These are phyloP conservation scores for Sebastes hopkinsi DNA, from an alignment of 2,797 vertebrate genomes.

Conservation along the genomic window DNA sequence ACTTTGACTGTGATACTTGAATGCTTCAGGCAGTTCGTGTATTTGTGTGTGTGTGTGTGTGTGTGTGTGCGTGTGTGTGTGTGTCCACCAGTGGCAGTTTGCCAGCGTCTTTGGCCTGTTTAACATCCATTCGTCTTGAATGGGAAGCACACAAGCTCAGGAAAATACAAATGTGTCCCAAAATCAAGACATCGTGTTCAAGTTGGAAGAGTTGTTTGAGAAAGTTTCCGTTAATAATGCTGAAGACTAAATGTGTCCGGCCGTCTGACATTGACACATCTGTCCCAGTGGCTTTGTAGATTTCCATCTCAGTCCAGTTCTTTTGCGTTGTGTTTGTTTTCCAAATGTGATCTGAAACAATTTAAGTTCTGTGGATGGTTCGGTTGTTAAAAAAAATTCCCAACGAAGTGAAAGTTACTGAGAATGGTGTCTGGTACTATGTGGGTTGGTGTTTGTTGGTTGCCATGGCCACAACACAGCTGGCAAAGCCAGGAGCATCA, in stretches of 20 bases:
- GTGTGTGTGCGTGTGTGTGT: conserved; percentile 26
- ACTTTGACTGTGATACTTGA: conserved; percentile 33
- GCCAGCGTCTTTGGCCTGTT: conserved; percentile 31
- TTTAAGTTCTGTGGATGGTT: not conserved
- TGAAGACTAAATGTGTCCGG: conserved; percentile 19
- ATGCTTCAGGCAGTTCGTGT: not conserved
- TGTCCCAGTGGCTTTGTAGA: conserved; percentile 13
- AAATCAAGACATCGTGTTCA: conserved; percentile 38
- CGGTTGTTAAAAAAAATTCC: not conserved
- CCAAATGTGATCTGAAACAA: not conserved
- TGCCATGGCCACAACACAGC: conserved; percentile 47
- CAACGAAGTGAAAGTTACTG: not conserved
- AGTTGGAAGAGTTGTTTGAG: conserved; percentile 11
- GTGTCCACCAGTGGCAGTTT: conserved; percentile 21
- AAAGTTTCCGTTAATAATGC: conserved; percentile 18
- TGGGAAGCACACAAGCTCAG: conserved; percentile 8
- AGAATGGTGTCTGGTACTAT: not conserved
- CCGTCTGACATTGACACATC: conserved; percentile 37
- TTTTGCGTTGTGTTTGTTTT: not conserved
- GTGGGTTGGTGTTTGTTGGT: conserved; percentile 20
- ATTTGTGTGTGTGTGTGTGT: conserved; percentile 2
- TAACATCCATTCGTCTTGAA: conserved; percentile 31
- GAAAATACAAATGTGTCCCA: conserved; percentile 21
- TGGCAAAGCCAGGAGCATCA: conserved; percentile 54
- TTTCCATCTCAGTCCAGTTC: conserved; percentile 1